These are phyloP conservation scores for Corythornis vintsioides DNA, from an alignment of 2,113 vertebrate genomes.

Conservation along the genomic window DNA sequence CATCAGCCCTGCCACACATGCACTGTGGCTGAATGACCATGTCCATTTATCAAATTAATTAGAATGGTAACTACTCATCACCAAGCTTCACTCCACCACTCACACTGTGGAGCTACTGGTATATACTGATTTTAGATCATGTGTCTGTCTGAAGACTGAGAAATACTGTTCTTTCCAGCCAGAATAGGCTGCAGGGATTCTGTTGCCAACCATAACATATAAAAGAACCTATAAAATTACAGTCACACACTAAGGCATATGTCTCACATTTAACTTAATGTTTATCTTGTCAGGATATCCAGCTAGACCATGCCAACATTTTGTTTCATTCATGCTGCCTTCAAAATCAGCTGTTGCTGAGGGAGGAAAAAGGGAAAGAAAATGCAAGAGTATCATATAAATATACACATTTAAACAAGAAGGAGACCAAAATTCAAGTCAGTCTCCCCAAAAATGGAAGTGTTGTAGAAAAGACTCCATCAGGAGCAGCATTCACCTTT, in stretches of 20 bases:
- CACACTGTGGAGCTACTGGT: not conserved
- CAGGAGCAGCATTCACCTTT: not conserved
- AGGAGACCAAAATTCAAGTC: not conserved
- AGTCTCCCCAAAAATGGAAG: not conserved
- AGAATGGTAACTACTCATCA: not conserved
- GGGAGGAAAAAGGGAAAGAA: slow-evolving; percentile 30
- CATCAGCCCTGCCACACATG: not conserved
- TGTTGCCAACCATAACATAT: slow-evolving; percentile 62
- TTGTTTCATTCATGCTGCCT: slow-evolving; percentile 64
- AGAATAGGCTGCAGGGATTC: slow-evolving; percentile 36
- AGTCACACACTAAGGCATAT: slow-evolving; percentile 61
- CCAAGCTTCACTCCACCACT: not conserved
- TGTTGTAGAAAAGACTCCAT: not conserved
- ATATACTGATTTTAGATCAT: not conserved
- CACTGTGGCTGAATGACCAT: not conserved
- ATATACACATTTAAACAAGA: not conserved
- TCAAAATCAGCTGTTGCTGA: slow-evolving; percentile 49
- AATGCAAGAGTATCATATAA: not conserved
- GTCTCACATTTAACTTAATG: slow-evolving; percentile 66
- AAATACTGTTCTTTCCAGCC: slow-evolving; percentile 26
- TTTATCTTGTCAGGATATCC: slow-evolving; percentile 64
- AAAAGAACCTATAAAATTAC: slow-evolving; percentile 57
- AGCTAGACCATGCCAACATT: slow-evolving; percentile 58
- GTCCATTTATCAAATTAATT: not conserved
- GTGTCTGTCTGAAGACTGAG: not conserved